These are phyloP conservation scores for Helostoma temminkii DNA, from an alignment of 2,797 vertebrate species.

Conservation along the genomic window DNA sequence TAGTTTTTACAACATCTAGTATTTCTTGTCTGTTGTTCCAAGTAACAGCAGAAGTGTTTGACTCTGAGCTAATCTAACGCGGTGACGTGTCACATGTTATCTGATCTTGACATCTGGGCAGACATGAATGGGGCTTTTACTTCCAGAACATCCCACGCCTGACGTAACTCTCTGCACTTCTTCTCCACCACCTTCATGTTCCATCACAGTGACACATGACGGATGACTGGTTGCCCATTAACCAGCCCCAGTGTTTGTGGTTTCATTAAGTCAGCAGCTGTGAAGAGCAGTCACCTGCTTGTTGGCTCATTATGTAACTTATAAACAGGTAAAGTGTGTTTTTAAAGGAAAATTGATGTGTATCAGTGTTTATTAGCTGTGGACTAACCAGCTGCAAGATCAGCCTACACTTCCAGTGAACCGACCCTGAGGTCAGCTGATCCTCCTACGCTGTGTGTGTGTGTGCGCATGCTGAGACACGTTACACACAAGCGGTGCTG, in stretches of 20 bases:
- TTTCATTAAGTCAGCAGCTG: slow-evolving; percentile 7
- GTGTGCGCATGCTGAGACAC: slow-evolving; percentile 7
- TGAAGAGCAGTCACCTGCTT: slow-evolving; percentile 1
- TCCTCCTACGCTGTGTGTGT: slow-evolving; percentile 39
- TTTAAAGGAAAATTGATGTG: neutral
- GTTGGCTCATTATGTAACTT: neutral
- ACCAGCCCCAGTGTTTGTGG: neutral
- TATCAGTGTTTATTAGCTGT: slow-evolving; percentile 6
- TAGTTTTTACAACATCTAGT: no score
- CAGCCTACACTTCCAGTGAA: slow-evolving; percentile 45
- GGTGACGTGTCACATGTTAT: no score
- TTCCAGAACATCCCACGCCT: no score
- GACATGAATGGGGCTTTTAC: no score
- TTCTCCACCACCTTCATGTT: neutral
- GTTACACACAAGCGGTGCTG: neutral
- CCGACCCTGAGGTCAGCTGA: slow-evolving; percentile 27
- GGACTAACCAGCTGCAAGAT: slow-evolving; percentile 37
- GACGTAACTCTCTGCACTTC: neutral
- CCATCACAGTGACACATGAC: neutral
- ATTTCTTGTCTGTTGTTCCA: no score
- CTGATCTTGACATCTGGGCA: no score
- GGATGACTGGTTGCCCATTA: neutral
- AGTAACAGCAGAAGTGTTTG: no score
- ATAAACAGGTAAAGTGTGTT: neutral
- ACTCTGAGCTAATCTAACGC: no score